Base-by-base conservation (phyloP, 2,113 vertebrate genomes). In the Pongo pygmaeus region DNA sequence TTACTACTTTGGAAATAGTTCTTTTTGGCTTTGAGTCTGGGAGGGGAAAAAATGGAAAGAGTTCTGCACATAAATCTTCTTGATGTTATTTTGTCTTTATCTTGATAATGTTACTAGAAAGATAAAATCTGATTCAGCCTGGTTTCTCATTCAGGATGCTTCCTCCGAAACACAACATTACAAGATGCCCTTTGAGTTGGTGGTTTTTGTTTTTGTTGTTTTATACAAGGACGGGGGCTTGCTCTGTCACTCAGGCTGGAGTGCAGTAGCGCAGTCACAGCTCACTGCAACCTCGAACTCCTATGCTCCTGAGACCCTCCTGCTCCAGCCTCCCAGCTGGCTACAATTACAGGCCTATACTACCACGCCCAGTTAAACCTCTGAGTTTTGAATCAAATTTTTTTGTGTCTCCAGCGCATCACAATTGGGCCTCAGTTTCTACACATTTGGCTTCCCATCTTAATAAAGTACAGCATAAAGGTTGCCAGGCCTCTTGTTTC, bases 1-100 rank as follows among this genome's bases (percentile, higher is more conserved):
- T 22, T 93, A 80, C 91, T 64, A 70, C 70, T 61, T 85, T n/a
- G 55, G 43, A 94, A 96, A 93, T 88, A 84, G 72, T 83, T 89
- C 74, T 85, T 23, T 57, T 3, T 12, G 27, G 64, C 55, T 91
- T 38, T 69, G 78, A 48, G 72, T 14, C 46, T 89, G 18, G 43
- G 11, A 91, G 92, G 8, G n/a, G 75, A 80, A 88, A 79, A 61
- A 84, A 70, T 79, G 35, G 61, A 74, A 74, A 75, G 48, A 59
- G 5, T 38, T 86, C 35, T 23, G 5, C 12, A 67, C 12, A 86
- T 57, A 72, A 78, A 81, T 93, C n/a, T 78, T 13, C 43, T 84
- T 22, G 22, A 67, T 64, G 59, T 83, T 64, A 91, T 50, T 84
- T 84, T 93, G 64, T 67, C 87, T 72, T 88, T 61, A 80, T 67